Evolutionary conservation across 23 tunicate species (phyloP), one percentile per base, ranked within the genome.

Genomic region (Phallusia fumigata): DNA sequence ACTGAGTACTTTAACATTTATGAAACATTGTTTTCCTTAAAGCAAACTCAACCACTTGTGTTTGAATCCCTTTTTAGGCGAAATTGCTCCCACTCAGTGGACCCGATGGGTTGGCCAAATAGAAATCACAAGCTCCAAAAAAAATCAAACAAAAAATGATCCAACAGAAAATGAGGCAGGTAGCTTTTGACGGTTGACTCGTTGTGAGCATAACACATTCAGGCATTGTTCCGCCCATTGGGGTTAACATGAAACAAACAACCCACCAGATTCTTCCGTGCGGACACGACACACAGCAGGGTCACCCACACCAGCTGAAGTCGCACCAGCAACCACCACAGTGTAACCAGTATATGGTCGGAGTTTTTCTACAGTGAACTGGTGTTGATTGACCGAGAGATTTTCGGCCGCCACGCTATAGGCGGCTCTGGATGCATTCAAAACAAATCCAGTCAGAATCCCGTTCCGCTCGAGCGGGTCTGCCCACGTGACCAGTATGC

Each of bases 181-280:
- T n/a, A n/a, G n/a, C n/a, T n/a, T n/a, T n/a, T n/a, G n/a, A n/a
- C n/a, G n/a, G n/a, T n/a, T n/a, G n/a, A n/a, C n/a, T n/a, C n/a
- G n/a, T n/a, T n/a, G n/a, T n/a, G n/a, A n/a, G n/a, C n/a, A n/a
- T n/a, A n/a, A n/a, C n/a, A n/a, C n/a, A n/a, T n/a, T n/a, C n/a
- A n/a, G n/a, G n/a, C n/a, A n/a, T n/a, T n/a, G n/a, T n/a, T n/a
- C n/a, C n/a, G n/a, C n/a, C n/a, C n/a, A n/a, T n/a, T n/a, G n/a
- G n/a, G n/a, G n/a, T n/a, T n/a, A n/a, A n/a, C n/a, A n/a, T n/a
- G n/a, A n/a, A n/a, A n/a, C n/a, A n/a, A n/a, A n/a, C n/a, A n/a
- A 73, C 86, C 74, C 76, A 84, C 88, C 50, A 32, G 81, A 81
- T 77, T 84, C 88, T 13, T 30, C 44, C 1, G 88, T 84, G n/a